Evolutionary conservation across 2,888 invertebrate species (phyloP).

Genomic region (Crocallis elinguaria): DNA sequence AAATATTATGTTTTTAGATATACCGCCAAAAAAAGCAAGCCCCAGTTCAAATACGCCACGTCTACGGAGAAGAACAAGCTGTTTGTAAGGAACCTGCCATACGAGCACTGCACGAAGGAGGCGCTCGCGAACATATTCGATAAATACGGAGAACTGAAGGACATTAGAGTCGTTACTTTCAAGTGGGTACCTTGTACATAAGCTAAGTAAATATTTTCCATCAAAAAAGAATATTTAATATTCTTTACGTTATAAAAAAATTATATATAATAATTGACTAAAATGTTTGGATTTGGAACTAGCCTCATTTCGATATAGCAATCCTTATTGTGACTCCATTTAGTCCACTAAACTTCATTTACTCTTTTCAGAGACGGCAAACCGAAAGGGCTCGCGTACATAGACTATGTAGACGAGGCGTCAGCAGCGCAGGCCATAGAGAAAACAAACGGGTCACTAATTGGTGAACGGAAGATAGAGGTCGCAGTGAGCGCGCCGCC

Average conservation of each 20-base stretch:
- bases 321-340: no score
- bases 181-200: slow-evolving; percentile 70
- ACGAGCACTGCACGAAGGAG: slow-evolving; percentile 87
- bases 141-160: slow-evolving; percentile 89
- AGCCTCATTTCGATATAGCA: no score
- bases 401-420: slow-evolving; percentile 91
- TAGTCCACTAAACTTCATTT: no score
- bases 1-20: no score
- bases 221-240: no score
- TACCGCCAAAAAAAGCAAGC: slow-evolving; percentile 84
- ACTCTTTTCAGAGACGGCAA: slow-evolving; percentile 88
- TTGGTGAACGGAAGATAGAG: slow-evolving; percentile 88
- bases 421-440: slow-evolving; percentile 89
- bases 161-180: slow-evolving; percentile 93
- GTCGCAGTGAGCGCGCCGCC: slow-evolving; percentile 86
- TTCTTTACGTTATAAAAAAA: no score
- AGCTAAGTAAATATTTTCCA: no score
- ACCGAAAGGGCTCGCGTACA: slow-evolving; percentile 96
- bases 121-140: slow-evolving; percentile 90
- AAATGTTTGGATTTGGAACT: no score
- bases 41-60: slow-evolving; percentile 89
- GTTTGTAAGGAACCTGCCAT: slow-evolving; percentile 93
- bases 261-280: no score
- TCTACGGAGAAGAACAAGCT: slow-evolving; percentile 94
- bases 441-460: slow-evolving; percentile 87